These are phyloP conservation scores for Sarcophaga variegata DNA, from an alignment of 2,888 invertebrate species.

Conservation along the genomic window DNA sequence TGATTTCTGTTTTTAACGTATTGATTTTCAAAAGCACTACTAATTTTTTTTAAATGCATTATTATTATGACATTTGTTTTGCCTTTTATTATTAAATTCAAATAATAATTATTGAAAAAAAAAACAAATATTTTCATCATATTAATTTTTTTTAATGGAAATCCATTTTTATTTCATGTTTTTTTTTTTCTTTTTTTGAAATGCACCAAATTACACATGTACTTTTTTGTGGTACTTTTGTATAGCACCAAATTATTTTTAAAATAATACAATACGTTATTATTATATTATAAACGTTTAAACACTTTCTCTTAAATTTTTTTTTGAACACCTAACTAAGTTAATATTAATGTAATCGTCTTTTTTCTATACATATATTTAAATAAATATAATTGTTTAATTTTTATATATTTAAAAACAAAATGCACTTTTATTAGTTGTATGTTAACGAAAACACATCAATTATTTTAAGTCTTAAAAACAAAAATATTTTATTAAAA, in stretches of 20 bases:
- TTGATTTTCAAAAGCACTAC: conserved; percentile 28
- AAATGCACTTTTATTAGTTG: conserved; percentile 49
- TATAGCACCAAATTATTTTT: conserved; percentile 61
- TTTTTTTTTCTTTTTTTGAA: conserved; percentile 1
- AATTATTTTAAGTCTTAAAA: conserved; percentile 20
- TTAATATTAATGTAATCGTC: conserved; percentile 57
- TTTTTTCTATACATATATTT: conserved; percentile 11
- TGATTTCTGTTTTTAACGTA: background rate
- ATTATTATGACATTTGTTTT: conserved; percentile 24
- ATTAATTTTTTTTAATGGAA: conserved; percentile 33
- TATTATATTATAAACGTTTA: no score
- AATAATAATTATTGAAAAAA: background rate
- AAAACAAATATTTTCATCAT: conserved; percentile 14
- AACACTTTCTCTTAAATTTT: background rate
- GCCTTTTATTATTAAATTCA: conserved; percentile 40
- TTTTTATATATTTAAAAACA: conserved; percentile 10
- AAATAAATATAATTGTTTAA: conserved; percentile 37
- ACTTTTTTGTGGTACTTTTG: conserved; percentile 63
- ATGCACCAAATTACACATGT: conserved; percentile 44
- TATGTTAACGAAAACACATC: conserved; percentile 25
- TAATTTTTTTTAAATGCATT: conserved; percentile 6
- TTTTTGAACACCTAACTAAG: conserved; percentile 1
- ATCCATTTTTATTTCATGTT: conserved; percentile 1
- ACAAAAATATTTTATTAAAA: conserved; percentile 15
- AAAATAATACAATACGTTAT: no score